Conservation (phyloP, 2,797 vertebrate genomes). For the Hyperoplus immaculatus region DNA sequence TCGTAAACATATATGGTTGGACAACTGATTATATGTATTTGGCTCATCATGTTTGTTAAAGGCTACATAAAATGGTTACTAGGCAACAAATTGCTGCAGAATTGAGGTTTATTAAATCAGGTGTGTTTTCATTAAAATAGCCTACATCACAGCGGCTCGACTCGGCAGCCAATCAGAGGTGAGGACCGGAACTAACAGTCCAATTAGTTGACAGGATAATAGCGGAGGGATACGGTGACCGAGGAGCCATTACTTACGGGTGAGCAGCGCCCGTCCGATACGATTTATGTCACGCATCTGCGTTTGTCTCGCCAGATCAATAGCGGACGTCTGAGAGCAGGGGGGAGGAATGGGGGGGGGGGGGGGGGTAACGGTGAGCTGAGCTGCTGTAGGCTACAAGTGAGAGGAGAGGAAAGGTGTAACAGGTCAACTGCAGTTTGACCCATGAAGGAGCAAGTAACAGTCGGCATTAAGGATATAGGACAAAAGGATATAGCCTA, state of each 20-base stretch:
- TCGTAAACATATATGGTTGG: not conserved
- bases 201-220: conserved; percentile 86
- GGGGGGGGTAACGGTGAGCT: conserved; percentile 41
- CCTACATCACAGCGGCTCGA: not conserved
- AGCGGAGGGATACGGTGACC: conserved; percentile 77
- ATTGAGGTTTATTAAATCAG: conserved; percentile 3
- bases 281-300: conserved; percentile 83
- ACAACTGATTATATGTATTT: not conserved
- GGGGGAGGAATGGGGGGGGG: not conserved
- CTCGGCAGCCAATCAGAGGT: conserved; percentile 59
- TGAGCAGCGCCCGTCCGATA: conserved; percentile 88
- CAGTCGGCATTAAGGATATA: not conserved
- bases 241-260: conserved; percentile 88
- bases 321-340: conserved; percentile 76
- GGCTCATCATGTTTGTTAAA: not conserved
- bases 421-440: conserved; percentile 48
- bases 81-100: conserved; percentile 4
- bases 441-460: not conserved
- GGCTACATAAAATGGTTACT: not conserved
- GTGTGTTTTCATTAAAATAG: conserved; percentile 23
- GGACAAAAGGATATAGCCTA: too few relatives aligned
- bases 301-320: conserved; percentile 84
- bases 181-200: conserved; percentile 25
- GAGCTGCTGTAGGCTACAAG: not conserved
- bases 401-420: conserved; percentile 20